These are phyloP conservation scores for Crax fasciolata DNA, from an alignment of 2,797 vertebrate genomes.

Conservation along the genomic window DNA sequence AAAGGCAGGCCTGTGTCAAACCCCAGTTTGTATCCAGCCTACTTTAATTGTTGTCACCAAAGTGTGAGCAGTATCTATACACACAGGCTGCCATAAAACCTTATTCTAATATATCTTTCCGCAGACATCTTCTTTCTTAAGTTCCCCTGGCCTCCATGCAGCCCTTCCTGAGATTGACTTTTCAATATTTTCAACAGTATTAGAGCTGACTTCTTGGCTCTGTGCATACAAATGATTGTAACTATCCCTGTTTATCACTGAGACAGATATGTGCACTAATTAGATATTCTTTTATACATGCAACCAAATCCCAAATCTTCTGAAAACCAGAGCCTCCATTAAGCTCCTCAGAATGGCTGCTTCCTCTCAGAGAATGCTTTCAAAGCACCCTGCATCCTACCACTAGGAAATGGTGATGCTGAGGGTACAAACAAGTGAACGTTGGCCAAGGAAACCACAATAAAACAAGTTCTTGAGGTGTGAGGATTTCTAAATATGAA, in stretches of 20 bases:
- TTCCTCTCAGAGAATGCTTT: background rate
- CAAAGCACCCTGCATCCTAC: background rate
- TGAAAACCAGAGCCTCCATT: background rate
- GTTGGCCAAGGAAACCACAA: background rate
- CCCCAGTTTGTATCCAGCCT: background rate
- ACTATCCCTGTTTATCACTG: background rate
- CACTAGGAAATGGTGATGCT: background rate
- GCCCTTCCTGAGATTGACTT: background rate
- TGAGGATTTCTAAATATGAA: background rate
- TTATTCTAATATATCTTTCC: background rate
- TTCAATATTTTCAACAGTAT: slow-evolving; percentile 23
- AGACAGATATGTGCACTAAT: background rate
- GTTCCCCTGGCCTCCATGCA: background rate
- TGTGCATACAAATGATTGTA: slow-evolving; percentile 8
- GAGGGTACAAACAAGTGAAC: slow-evolving; percentile 10
- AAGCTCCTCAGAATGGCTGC: background rate
- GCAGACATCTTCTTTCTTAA: background rate
- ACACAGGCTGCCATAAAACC: background rate
- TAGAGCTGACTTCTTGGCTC: slow-evolving; percentile 48
- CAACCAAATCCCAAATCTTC: background rate
- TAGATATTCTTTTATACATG: background rate
- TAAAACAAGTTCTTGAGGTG: background rate
- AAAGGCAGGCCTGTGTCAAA: background rate
- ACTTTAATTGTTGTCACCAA: background rate
- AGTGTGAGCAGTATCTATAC: background rate